Evolutionary conservation across 2,113 vertebrate genomes (phyloP).

Genomic region (Xiphophorus maculatus): DNA sequence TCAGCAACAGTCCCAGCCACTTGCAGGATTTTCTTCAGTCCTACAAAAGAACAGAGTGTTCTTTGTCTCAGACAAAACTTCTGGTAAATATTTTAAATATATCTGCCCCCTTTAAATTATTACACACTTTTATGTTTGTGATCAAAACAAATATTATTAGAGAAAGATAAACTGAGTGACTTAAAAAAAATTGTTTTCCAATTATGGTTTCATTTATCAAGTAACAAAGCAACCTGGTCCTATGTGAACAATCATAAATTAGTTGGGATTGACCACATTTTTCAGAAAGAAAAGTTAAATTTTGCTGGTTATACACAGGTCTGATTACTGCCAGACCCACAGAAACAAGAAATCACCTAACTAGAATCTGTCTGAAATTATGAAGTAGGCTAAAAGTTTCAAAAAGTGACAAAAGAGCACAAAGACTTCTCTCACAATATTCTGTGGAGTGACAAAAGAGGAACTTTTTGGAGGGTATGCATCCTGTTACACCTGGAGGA

Average conservation of each 20-base stretch:
- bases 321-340: no score
- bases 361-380: no score
- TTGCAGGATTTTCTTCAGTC: conserved; percentile 92
- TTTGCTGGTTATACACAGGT: neutral
- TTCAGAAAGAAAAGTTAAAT: neutral
- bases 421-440: no score
- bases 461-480: no score
- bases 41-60: conserved; percentile 67
- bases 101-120: neutral
- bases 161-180: neutral
- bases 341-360: no score
- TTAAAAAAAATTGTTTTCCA: neutral
- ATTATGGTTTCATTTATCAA: neutral
- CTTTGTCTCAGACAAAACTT: neutral
- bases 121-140: no score
- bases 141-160: no score
- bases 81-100: neutral
- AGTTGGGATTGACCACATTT: neutral
- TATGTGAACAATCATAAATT: neutral
- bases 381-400: no score
- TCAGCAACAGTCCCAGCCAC: conserved; percentile 88
- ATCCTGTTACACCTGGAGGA: no score
- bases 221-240: neutral
- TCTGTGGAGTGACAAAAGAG: no score
- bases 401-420: no score